Conservation (phyloP, 2,888 invertebrate species). For the Trichogramma evanescens region DNA sequence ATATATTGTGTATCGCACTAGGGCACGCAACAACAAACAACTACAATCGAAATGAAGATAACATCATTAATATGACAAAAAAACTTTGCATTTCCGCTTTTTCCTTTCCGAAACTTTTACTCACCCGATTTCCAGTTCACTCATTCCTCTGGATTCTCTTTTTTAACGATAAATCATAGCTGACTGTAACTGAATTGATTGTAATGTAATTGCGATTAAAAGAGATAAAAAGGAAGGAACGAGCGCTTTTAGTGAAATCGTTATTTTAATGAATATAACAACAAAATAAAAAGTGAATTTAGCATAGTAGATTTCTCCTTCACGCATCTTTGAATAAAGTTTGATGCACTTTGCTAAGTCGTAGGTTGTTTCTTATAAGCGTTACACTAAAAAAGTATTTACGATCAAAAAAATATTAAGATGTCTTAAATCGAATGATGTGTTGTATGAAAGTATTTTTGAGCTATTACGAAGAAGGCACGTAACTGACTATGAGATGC, state of each 20-base stretch:
- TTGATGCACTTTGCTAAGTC: constrained; percentile 26
- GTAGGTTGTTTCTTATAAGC: constrained; percentile 8
- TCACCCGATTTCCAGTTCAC: constrained; percentile 22
- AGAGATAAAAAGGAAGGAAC: constrained; percentile 18
- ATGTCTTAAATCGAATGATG: constrained; percentile 3
- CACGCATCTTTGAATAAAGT: constrained; percentile 30
- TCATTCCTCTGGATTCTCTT: constrained; percentile 19
- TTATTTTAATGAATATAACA: constrained; percentile 14
- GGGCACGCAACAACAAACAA: constrained; percentile 21
- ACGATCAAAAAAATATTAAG: constrained; percentile 6
- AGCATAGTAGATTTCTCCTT: constrained; percentile 23
- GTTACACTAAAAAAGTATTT: constrained; percentile 12
- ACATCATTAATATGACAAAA: neutral
- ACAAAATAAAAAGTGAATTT: constrained; percentile 20
- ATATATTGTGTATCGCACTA: constrained; percentile 23
- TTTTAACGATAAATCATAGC: constrained; percentile 22
- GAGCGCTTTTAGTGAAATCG: constrained; percentile 21
- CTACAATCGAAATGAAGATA: constrained; percentile 3
- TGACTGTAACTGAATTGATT: too few species aligned
- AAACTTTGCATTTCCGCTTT: constrained; percentile 25
- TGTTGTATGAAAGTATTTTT: neutral
- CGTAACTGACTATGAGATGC: constrained; percentile 6
- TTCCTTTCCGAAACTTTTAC: constrained; percentile 20
- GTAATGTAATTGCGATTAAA: constrained; percentile 16
- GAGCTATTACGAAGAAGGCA: constrained; percentile 1